Evolutionary conservation across 2,797 vertebrate genomes (phyloP).

Genomic region (Erethizon dorsatum): DNA sequence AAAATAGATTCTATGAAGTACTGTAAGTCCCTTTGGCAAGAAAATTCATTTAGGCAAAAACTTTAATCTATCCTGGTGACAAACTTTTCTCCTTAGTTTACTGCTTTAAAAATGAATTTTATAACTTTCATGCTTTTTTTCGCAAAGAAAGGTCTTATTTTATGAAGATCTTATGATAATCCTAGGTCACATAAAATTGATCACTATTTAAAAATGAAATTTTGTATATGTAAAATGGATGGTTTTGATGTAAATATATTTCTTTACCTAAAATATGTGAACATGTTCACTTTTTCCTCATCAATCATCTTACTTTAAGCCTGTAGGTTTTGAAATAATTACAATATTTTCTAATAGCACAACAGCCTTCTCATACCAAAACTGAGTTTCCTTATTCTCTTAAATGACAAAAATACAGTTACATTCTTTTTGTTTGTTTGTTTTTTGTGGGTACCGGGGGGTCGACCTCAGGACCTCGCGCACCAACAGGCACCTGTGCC

Average conservation of each 20-base stretch:
- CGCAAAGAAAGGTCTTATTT: neutral
- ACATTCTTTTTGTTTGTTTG: too few species aligned
- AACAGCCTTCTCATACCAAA: neutral
- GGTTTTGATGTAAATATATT: neutral
- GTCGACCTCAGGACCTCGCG: too few species aligned
- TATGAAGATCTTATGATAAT: constrained; percentile 39
- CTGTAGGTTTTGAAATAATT: neutral
- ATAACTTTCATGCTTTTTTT: constrained; percentile 2
- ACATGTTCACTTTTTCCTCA: neutral
- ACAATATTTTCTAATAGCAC: neutral
- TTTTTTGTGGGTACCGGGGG: too few species aligned
- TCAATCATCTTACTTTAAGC: neutral
- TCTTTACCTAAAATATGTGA: neutral
- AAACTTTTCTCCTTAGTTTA: constrained; percentile 72
- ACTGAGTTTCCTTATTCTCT: neutral
- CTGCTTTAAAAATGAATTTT: constrained; percentile 74
- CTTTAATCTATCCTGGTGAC: constrained; percentile 79
- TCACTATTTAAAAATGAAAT: neutral
- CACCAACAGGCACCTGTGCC: too few species aligned
- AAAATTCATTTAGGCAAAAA: constrained; percentile 84
- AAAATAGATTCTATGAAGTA: constrained; percentile 75
- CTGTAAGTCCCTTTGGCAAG: constrained; percentile 75
- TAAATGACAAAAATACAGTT: neutral
- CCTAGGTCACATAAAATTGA: constrained; percentile 31
- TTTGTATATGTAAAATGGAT: neutral